A percentile compares a stretch with the other conserved stretches of the same genome.
Evolutionary conservation across 2,797 vertebrate species (phyloP).

Genomic region (Labroides dimidiatus): DNA sequence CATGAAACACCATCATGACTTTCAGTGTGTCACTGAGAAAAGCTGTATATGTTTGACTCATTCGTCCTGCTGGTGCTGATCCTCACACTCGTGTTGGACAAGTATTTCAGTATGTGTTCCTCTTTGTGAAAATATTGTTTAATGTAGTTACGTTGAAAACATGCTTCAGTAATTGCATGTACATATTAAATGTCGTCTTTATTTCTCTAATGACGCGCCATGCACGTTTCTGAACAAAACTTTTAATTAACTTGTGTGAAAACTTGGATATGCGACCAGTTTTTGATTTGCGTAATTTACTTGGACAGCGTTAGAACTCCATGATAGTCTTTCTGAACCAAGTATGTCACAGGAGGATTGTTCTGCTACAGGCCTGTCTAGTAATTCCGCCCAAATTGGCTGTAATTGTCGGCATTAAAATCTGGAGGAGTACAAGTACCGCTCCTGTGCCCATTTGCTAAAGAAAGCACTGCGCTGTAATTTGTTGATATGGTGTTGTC

Average conservation of each 20-base stretch:
- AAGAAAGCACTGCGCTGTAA: constrained; percentile 89
- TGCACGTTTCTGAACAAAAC: constrained; percentile 8
- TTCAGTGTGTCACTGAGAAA: not conserved
- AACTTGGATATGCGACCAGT: constrained; percentile 19
- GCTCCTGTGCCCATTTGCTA: constrained; percentile 92
- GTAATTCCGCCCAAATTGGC: constrained; percentile 91
- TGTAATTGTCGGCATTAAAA: constrained; percentile 99
- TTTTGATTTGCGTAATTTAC: constrained; percentile 9
- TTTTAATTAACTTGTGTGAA: constrained; percentile 14
- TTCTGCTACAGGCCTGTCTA: constrained; percentile 82
- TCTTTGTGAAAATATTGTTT: too few relatives aligned
- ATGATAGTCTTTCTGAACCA: constrained; percentile 29
- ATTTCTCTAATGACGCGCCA: too few relatives aligned
- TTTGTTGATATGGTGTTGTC: constrained; percentile 98
- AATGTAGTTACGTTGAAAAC: too few relatives aligned
- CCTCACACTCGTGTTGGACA: too few relatives aligned
- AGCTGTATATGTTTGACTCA: not conserved
- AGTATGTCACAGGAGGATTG: constrained; percentile 83
- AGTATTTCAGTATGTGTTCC: too few relatives aligned
- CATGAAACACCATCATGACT: too few relatives aligned
- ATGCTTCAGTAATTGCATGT: too few relatives aligned
- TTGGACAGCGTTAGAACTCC: constrained; percentile 19
- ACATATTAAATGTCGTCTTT: too few relatives aligned
- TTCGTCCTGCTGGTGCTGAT: not conserved
- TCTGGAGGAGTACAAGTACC: constrained; percentile 93